Percentiles rank a stretch among this genome's conserved stretches.
These are phyloP conservation scores for Tautogolabrus adspersus DNA, from an alignment of 2,113 vertebrate species.

Conservation along the genomic window DNA sequence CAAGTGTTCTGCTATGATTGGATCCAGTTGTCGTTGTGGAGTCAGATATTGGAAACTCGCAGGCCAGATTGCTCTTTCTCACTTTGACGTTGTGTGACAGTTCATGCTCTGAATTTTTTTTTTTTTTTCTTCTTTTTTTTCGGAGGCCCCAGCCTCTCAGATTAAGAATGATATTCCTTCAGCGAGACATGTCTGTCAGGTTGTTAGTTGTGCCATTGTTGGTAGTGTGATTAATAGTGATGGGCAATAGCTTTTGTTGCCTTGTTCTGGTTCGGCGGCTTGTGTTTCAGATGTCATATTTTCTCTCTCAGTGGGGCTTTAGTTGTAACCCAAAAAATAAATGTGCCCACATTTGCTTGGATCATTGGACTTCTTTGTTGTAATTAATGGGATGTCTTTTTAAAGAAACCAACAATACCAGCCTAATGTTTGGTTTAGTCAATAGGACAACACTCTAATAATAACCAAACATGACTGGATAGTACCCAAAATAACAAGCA, in stretches of 20 bases:
- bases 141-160: constrained; percentile 42
- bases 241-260: constrained; percentile 44
- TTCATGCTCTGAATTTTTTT: constrained; percentile 57
- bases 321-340: not conserved
- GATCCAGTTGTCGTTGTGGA: constrained; percentile 72
- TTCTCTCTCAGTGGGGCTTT: not conserved
- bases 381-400: constrained; percentile 1
- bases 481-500: constrained; percentile 40
- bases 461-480: constrained; percentile 44
- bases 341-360: not conserved
- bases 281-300: constrained; percentile 17
- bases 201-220: constrained; percentile 59
- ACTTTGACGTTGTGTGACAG: constrained; percentile 68
- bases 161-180: constrained; percentile 64
- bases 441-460: constrained; percentile 31
- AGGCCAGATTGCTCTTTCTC: constrained; percentile 71
- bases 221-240: constrained; percentile 56
- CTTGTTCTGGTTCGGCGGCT: constrained; percentile 34
- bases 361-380: constrained; percentile 7
- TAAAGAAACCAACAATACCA: constrained; percentile 13
- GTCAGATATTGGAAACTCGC: constrained; percentile 68
- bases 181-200: constrained; percentile 52
- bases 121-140: not conserved
- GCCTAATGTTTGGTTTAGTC: constrained; percentile 32
- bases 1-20: constrained; percentile 64